Evolutionary conservation across 2,888 invertebrate species (phyloP).

Genomic region (Hydriomena furcata): DNA sequence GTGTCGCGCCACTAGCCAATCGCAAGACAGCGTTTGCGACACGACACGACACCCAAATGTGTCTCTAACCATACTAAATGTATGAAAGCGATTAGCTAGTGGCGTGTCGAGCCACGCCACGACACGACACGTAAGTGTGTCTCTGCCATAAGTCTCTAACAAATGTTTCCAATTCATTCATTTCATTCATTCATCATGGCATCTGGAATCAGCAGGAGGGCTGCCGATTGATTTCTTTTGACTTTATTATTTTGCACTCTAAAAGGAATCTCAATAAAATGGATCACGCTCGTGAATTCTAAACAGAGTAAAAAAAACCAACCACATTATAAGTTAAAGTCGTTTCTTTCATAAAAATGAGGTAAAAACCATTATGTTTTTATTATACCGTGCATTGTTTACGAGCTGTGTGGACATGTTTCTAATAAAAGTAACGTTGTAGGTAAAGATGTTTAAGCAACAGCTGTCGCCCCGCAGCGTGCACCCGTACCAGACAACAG

Average conservation of each 20-base stretch:
- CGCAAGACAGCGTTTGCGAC: too few species aligned
- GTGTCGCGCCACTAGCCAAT: too few species aligned
- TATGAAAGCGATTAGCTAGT: too few species aligned
- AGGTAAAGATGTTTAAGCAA: conserved; percentile 75
- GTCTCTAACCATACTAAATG: too few species aligned
- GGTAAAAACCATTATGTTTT: conserved; percentile 17
- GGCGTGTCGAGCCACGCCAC: too few species aligned
- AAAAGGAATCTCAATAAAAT: neutral
- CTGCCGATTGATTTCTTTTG: too few species aligned
- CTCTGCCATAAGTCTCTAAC: too few species aligned
- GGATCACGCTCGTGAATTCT: neutral
- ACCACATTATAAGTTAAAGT: neutral
- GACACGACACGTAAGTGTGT: too few species aligned
- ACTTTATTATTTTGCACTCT: too few species aligned
- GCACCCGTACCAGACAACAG: conserved; percentile 79
- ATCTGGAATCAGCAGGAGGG: neutral
- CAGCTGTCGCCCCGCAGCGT: conserved; percentile 73
- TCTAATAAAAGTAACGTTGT: conserved; percentile 32
- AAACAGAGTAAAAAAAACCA: neutral
- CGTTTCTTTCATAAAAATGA: conserved; percentile 27
- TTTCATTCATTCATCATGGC: too few species aligned
- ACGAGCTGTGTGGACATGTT: conserved; percentile 26
- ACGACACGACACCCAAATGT: too few species aligned
- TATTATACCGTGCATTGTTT: conserved; percentile 20
- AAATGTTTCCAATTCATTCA: too few species aligned